A percentile compares a stretch with the other conserved stretches of the same genome.
Evolutionary conservation across 2,113 vertebrate species (phyloP).

Genomic region (Athene noctua): DNA sequence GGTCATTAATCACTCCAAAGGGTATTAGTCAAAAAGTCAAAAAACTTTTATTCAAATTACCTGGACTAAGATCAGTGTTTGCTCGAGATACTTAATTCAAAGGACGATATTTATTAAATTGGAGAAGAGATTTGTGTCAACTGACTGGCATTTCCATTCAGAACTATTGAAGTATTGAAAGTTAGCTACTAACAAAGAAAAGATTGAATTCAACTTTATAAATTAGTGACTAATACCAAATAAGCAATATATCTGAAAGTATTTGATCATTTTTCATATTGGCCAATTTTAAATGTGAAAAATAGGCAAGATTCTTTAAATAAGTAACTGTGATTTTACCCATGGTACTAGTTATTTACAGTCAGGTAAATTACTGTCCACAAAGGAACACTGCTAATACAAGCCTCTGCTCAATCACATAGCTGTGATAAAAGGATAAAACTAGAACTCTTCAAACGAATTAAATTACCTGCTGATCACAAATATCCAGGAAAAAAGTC

Average conservation of each 20-base stretch:
- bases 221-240: not conserved
- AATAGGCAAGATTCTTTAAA: not conserved
- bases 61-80: not conserved
- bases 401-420: not conserved
- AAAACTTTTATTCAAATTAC: not conserved
- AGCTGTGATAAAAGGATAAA: not conserved
- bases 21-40: not conserved
- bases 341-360: not conserved
- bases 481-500: not conserved
- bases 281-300: not conserved
- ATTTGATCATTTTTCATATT: not conserved
- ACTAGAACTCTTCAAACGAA: not conserved
- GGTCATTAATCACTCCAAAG: not conserved
- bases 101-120: not conserved
- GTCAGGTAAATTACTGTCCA: not conserved
- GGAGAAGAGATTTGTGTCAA: not conserved
- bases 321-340: not conserved
- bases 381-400: not conserved
- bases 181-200: not conserved
- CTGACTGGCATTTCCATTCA: not conserved
- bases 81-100: not conserved
- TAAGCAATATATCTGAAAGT: not conserved
- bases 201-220: not conserved
- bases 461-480: not conserved
- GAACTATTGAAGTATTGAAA: not conserved